Evolutionary conservation across 2,113 vertebrate genomes (phyloP).

Genomic region (Ophiodon elongatus): DNA sequence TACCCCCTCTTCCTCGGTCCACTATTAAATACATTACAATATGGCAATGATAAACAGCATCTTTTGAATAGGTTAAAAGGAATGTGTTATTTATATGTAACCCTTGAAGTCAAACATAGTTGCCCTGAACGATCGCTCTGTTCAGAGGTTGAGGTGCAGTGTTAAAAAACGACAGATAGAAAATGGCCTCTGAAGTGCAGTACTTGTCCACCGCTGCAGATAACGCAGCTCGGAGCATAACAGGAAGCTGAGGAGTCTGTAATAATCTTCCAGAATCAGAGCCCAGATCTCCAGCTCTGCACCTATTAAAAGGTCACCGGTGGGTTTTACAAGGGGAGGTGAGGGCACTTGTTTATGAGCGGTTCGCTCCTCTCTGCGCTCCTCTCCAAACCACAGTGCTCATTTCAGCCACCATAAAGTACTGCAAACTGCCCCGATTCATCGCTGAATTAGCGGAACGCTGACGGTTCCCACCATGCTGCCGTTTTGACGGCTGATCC

Average conservation of each 20-base stretch:
- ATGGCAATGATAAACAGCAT: background rate
- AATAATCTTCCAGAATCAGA: slow-evolving; percentile 66
- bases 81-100: background rate
- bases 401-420: slow-evolving; percentile 77
- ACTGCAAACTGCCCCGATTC: slow-evolving; percentile 79
- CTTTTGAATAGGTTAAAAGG: background rate
- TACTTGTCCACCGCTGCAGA: slow-evolving; percentile 49
- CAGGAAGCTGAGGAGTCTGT: slow-evolving; percentile 53
- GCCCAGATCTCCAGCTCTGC: slow-evolving; percentile 61
- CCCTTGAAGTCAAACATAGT: slow-evolving; percentile 1
- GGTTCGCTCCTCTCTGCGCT: slow-evolving; percentile 59
- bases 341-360: slow-evolving; percentile 82
- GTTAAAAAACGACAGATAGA: slow-evolving; percentile 33
- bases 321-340: slow-evolving; percentile 80
- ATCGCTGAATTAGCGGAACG: slow-evolving; percentile 78
- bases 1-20: background rate
- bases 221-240: slow-evolving; percentile 30
- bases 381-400: slow-evolving; percentile 53
- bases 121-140: background rate
- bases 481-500: slow-evolving; percentile 45
- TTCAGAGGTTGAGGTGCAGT: slow-evolving; percentile 2
- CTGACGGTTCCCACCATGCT: slow-evolving; percentile 59
- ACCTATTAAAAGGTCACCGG: slow-evolving; percentile 81
- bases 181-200: slow-evolving; percentile 45
- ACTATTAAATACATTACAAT: background rate